Percentiles rank a stretch among this genome's conserved stretches.
phyloP scores from a whole-genome alignment of 2,113 vertebrate species.

The Pelobates fuscus region DNA sequence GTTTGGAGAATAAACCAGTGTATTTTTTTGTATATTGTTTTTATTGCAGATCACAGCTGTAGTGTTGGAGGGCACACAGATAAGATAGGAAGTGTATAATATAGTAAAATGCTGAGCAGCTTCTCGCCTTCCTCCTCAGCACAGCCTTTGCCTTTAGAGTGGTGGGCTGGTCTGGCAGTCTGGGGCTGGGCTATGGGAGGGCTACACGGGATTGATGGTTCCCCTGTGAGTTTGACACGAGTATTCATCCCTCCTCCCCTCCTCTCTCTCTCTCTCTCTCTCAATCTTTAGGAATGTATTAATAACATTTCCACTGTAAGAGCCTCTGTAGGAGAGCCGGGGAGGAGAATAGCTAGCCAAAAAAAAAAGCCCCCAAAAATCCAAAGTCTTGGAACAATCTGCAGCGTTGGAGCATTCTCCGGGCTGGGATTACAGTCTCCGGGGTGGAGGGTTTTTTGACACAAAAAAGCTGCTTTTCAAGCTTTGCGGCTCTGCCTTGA shows the following conservation, averaged over 20 bases:
- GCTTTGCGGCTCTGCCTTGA: not conserved
- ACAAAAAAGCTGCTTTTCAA: not conserved
- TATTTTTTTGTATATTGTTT: no score
- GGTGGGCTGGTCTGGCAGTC: not conserved
- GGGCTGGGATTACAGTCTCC: not conserved
- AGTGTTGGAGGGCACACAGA: no score
- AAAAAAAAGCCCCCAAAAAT: constrained; percentile 34
- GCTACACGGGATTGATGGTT: constrained; percentile 55
- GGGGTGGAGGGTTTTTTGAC: not conserved
- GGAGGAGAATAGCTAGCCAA: constrained; percentile 36
- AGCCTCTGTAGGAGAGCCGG: constrained; percentile 44
- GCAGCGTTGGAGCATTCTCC: not conserved
- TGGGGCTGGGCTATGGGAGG: not conserved
- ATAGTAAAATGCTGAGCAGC: not conserved
- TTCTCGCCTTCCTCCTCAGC: not conserved
- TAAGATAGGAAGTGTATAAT: no score
- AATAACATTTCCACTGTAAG: constrained; percentile 40
- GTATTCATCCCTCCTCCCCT: constrained; percentile 21
- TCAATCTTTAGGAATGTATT: constrained; percentile 53
- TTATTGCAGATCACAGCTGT: no score
- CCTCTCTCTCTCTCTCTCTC: constrained; percentile 8
- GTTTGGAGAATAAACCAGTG: no score
- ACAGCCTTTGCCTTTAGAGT: not conserved
- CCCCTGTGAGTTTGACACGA: constrained; percentile 55
- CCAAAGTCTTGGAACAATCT: not conserved